Percentiles rank a stretch among this genome's conserved stretches.
phyloP scores from a whole-genome alignment of 1,140 invertebrate species.

The Musca vetustissima region DNA sequence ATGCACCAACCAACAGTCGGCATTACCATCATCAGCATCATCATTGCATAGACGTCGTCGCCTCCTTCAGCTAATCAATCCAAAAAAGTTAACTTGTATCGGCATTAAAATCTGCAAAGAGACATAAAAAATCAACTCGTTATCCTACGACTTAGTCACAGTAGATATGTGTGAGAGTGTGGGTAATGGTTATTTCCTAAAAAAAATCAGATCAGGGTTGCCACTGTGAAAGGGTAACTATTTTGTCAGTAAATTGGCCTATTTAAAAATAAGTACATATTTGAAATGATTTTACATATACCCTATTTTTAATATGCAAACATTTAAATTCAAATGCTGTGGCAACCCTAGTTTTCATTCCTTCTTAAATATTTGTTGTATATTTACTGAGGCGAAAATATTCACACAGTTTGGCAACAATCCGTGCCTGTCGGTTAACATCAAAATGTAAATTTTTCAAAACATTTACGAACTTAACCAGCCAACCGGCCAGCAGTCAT shows the following conservation, averaged over 20 bases:
- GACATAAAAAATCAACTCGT: constrained; percentile 54
- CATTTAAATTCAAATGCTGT: no score
- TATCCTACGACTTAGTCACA: constrained; percentile 32
- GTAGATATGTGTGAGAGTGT: neutral
- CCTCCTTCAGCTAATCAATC: constrained; percentile 20
- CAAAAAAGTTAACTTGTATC: constrained; percentile 22
- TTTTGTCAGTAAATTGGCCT: no score
- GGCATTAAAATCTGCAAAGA: constrained; percentile 50
- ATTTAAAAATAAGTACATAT: no score
- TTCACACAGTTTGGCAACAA: constrained; percentile 11
- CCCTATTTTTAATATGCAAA: no score
- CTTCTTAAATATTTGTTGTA: neutral
- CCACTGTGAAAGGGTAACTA: no score
- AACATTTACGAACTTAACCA: neutral
- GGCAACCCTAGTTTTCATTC: no score
- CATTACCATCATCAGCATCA: no score
- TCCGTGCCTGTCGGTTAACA: constrained; percentile 15
- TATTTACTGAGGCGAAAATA: neutral
- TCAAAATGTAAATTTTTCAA: constrained; percentile 21
- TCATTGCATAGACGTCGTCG: neutral
- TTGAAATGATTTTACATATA: no score
- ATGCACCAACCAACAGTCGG: neutral
- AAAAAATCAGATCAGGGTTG: neutral
- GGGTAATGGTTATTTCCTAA: no score
- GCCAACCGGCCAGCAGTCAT: no score